phyloP scores from a whole-genome alignment of 1,140 invertebrate genomes.

The Psix sp. region DNA sequence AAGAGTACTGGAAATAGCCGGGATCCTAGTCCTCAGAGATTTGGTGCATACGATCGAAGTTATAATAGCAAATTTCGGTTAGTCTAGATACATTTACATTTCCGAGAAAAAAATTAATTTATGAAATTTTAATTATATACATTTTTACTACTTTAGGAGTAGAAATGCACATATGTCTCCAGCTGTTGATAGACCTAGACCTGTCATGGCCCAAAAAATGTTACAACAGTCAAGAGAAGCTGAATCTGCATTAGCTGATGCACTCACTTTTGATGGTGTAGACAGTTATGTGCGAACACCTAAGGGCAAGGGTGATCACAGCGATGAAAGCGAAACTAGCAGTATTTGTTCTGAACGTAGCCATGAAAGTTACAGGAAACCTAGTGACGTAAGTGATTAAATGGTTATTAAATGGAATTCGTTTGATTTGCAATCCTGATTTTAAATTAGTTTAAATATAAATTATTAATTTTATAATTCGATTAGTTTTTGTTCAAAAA shows the following conservation, averaged over 20 bases:
- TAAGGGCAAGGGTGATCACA: conserved; percentile 83
- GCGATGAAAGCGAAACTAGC: conserved; percentile 95
- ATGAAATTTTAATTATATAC: too few relatives aligned
- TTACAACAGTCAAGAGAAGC: conserved; percentile 93
- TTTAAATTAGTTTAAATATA: too few relatives aligned
- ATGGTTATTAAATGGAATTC: too few relatives aligned
- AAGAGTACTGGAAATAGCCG: conserved; percentile 77
- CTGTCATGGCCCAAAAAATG: conserved; percentile 87
- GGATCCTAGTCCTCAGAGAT: conserved; percentile 82
- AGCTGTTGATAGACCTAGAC: conserved; percentile 79
- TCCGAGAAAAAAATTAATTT: too few relatives aligned
- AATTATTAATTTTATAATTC: too few relatives aligned
- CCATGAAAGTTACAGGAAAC: conserved; percentile 87
- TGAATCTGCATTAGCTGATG: conserved; percentile 88
- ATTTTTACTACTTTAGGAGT: conserved; percentile 63
- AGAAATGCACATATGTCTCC: conserved; percentile 73
- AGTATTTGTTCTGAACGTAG: conserved; percentile 95
- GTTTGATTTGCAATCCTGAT: too few relatives aligned
- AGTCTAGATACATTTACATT: too few relatives aligned
- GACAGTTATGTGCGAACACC: conserved; percentile 70
- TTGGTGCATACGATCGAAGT: conserved; percentile 67
- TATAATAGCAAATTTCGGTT: conserved; percentile 69
- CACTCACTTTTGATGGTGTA: conserved; percentile 78
- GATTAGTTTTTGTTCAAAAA: too few relatives aligned
- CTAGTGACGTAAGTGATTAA: conserved; percentile 86